Evolutionary conservation across 2,888 invertebrate genomes (phyloP).

Genomic region (Pherbina coryleti): DNA sequence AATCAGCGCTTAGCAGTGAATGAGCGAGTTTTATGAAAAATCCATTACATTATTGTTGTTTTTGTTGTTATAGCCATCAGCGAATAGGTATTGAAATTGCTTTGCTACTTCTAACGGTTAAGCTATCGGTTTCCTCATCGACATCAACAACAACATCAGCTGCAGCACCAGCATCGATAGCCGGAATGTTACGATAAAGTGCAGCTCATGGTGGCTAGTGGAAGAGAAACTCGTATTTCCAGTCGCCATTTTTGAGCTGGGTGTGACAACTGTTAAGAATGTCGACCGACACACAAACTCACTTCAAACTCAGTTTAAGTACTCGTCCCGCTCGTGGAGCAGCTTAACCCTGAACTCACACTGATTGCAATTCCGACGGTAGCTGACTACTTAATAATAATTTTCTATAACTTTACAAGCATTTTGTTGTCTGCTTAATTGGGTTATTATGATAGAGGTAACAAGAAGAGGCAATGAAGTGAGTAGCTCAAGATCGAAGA

Average conservation of each 20-base stretch:
- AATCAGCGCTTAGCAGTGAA: background rate
- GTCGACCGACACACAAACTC: background rate
- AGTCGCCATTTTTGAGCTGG: background rate
- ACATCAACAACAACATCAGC: background rate
- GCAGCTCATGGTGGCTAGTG: background rate
- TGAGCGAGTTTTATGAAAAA: background rate
- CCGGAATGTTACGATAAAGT: background rate
- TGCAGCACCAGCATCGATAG: background rate
- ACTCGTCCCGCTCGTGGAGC: too few relatives aligned
- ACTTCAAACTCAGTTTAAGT: too few relatives aligned
- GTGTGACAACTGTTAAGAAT: constrained; percentile 11
- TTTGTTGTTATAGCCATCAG: background rate
- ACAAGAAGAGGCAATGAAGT: too few relatives aligned
- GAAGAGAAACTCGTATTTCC: constrained; percentile 9
- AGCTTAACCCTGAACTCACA: too few relatives aligned
- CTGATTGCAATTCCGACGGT: too few relatives aligned
- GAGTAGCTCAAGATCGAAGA: too few relatives aligned
- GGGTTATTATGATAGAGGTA: too few relatives aligned
- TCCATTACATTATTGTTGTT: background rate
- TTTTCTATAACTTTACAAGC: too few relatives aligned
- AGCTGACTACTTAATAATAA: too few relatives aligned
- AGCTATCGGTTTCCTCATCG: background rate
- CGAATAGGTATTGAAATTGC: background rate
- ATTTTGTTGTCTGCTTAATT: too few relatives aligned
- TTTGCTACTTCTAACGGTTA: background rate